These are phyloP conservation scores for Hippocampus guttulatus DNA, from an alignment of 2,113 vertebrate species.

Conservation along the genomic window DNA sequence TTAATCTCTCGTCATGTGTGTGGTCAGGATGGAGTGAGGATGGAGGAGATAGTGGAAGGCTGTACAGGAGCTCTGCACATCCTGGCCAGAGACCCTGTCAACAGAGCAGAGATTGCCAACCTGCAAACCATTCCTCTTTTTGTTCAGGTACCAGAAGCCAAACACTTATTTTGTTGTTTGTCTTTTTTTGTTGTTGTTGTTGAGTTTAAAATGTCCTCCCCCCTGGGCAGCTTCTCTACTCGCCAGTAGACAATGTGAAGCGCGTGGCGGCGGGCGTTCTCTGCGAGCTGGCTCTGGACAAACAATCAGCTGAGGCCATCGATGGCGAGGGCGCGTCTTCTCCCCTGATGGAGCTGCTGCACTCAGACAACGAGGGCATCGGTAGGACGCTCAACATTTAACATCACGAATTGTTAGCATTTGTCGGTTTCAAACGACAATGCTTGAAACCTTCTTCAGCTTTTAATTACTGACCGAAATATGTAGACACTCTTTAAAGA, in stretches of 20 bases:
- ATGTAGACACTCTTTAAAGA: no score
- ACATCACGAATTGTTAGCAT: constrained; percentile 13
- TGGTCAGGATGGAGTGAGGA: constrained; percentile 88
- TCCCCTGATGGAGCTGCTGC: constrained; percentile 91
- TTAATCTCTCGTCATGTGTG: not conserved
- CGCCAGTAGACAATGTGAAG: constrained; percentile 95
- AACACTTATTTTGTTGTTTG: not conserved
- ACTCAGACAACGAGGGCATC: constrained; percentile 94
- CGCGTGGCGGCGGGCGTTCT: constrained; percentile 90
- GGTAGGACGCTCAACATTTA: constrained; percentile 71
- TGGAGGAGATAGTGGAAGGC: constrained; percentile 98
- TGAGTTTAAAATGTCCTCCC: not conserved
- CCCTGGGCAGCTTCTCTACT: constrained; percentile 84
- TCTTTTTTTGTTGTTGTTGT: no score
- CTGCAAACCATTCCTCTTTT: constrained; percentile 92
- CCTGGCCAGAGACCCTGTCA: constrained; percentile 86
- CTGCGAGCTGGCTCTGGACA: constrained; percentile 94
- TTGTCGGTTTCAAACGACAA: not conserved
- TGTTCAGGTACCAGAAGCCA: constrained; percentile 79
- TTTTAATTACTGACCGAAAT: not conserved
- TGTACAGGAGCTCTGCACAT: constrained; percentile 94
- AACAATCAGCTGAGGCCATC: constrained; percentile 83
- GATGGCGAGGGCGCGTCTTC: constrained; percentile 89
- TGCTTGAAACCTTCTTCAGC: not conserved
- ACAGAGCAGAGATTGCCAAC: constrained; percentile 81